A percentile compares a stretch with the other conserved stretches of the same genome.
Evolutionary conservation across 37 sponge, comb jelly and placozoan genomes (phyloP).

Genomic region (Theonella swinhoei): DNA sequence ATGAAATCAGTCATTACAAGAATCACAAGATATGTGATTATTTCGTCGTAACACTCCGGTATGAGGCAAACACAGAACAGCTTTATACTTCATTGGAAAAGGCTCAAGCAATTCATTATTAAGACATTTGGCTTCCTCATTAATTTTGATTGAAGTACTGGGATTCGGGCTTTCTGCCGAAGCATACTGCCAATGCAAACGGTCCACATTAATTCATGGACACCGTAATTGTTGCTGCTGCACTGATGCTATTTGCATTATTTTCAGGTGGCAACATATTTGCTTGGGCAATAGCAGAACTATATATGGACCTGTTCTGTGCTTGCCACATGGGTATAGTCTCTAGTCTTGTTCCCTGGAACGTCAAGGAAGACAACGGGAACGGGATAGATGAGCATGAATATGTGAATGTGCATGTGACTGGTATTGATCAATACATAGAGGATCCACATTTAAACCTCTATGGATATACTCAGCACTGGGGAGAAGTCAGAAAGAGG

Average conservation of each 20-base stretch:
- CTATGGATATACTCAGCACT: too few species aligned
- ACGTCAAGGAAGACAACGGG: too few species aligned
- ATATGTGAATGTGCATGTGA: too few species aligned
- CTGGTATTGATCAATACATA: too few species aligned
- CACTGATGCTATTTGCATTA: not conserved
- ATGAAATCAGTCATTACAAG: not conserved
- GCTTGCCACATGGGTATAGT: too few species aligned
- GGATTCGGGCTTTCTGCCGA: not conserved
- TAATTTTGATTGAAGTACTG: not conserved
- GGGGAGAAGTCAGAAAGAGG: too few species aligned
- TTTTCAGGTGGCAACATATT: too few species aligned
- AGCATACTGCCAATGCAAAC: not conserved
- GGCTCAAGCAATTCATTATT: not conserved
- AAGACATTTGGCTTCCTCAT: not conserved
- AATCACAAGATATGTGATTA: not conserved
- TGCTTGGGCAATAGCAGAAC: too few species aligned
- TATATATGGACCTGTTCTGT: too few species aligned
- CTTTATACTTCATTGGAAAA: not conserved
- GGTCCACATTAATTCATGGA: not conserved
- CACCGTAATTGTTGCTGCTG: not conserved
- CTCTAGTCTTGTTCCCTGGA: too few species aligned
- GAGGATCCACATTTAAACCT: too few species aligned
- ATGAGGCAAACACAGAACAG: not conserved
- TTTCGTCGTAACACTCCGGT: not conserved
- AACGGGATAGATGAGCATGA: too few species aligned